Base-by-base conservation (phyloP, 2,113 vertebrate species). In the Mastomys coucha region DNA sequence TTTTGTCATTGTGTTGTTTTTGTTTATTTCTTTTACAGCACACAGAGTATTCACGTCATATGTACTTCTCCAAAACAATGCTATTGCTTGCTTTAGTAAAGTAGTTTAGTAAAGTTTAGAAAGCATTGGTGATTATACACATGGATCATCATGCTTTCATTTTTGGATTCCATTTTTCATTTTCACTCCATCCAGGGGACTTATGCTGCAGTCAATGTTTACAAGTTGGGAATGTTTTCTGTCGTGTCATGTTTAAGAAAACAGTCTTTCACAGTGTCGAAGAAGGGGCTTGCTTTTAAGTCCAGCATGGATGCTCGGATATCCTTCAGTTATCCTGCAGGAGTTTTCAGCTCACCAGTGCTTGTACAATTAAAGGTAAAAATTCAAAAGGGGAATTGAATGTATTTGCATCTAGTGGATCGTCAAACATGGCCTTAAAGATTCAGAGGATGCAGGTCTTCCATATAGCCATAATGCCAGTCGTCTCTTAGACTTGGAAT, bases 241-340 rank as follows among this genome's bases (percentile, higher is more conserved):
- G 99, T 99, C 0, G 97, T 99, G 94, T 99, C 99, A 67, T 99
- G 99, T 97, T 98, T 99, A 93, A 99, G 99, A 97, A 99, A 97
- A 96, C 99, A 99, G 97, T 99, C 91, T 22, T 99, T 99, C 98
- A 99, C 98, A 2, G 96, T 99, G 94, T 98, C 98, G 91, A 99
- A 97, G 24, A 98, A 73, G 97, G 99, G 99, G 49, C 96, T 99
- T 82, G 98, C 97, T 72, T 93, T 99, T 85, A 99, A 99, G 94
- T 97, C 99, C 24, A 98, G 97, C 2, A 67, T 99, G 98, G 99
- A 99, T 98, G 96, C 99, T 26, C 98, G 99, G 94, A 98, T 99
- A 96, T 98, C 98, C 75, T 98, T 99, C 56, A 98, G 91, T 97
- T 99, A 99, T 94, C 99, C 98, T 69, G 98, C 99, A 33, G 99